Evolutionary conservation across 2,888 invertebrate genomes (phyloP), one percentile per base, ranked within the genome.

Genomic region (Dinocampus coccinellae): DNA sequence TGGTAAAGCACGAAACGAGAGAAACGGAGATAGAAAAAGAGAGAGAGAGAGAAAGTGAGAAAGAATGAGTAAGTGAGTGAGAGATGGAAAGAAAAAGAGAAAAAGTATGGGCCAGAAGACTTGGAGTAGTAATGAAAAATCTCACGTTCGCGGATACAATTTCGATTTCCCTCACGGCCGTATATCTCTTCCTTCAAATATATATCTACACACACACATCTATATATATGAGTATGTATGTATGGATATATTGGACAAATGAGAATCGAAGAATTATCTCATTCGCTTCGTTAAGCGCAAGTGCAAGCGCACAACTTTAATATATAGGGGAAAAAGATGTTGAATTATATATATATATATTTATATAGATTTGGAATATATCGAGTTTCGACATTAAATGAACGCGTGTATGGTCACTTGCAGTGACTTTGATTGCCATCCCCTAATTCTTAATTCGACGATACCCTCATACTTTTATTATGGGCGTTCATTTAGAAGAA

Each of bases 41-140:
- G 47, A 47, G 16, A 47, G 47, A 47, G 16, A 29, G 29, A 29
- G 29, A 7, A 7, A 29, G 16, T 16, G 9, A 16, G 16, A 47
- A 16, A 47, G 47, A 47, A n/a, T 16, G 47, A 47, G 16, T 4
- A 7, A 29, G 29, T 3, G 29, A 29, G 16, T 16, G 9, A 16
- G 16, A 47, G n/a, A 39, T 13, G n/a, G n/a, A 16, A n/a, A 47
- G 3, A 16, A 2, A 9, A 47, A n/a, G 16, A n/a, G 16, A 16
- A 47, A 16, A 47, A n/a, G 20, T 16, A 16, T 47, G 20, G 34
- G 58, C 62, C 61, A 73, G 47, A 39, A 39, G 65, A 76, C 76
- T 75, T 72, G 73, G 69, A 74, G 62, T 77, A 76, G 77, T 77
- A 77, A 77, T 77, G 77, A 77, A 77, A 77, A 77, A 77, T 77